Conservation (phyloP, 2,888 invertebrate genomes). For the Eupithecia inturbata region DNA sequence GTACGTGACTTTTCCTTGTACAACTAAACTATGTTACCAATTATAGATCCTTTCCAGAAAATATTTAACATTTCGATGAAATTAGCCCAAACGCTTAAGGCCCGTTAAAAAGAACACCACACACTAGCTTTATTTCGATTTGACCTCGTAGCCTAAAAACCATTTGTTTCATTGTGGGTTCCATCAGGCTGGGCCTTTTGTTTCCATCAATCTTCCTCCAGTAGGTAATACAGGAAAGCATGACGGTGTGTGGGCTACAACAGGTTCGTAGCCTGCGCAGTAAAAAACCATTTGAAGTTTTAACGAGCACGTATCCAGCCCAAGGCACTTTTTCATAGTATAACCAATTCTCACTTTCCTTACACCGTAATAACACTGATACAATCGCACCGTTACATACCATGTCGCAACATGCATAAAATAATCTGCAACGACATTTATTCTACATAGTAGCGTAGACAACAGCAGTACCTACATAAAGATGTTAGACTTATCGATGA, state of each 20-base stretch:
- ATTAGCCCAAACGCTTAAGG: not conserved
- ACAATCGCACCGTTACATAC: conserved; percentile 60
- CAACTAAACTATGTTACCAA: not conserved
- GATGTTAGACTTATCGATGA: conserved; percentile 5
- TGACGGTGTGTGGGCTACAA: conserved; percentile 66
- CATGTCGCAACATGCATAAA: conserved; percentile 62
- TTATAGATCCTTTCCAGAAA: not conserved
- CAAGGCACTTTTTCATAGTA: conserved; percentile 56
- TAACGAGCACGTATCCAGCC: conserved; percentile 57
- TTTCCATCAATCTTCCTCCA: conserved; percentile 44
- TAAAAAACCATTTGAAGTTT: conserved; percentile 65
- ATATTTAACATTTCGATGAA: not conserved
- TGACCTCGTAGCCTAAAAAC: conserved; percentile 35
- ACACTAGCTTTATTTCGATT: conserved; percentile 19
- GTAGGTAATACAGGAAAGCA: conserved; percentile 37
- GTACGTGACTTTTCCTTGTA: not conserved
- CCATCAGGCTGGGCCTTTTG: conserved; percentile 38
- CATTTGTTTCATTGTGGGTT: conserved; percentile 36
- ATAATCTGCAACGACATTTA: conserved; percentile 70
- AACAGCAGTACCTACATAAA: conserved; percentile 42
- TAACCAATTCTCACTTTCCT: conserved; percentile 70
- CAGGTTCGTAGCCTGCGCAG: conserved; percentile 65
- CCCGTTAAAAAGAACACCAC: not conserved
- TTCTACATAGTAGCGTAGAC: conserved; percentile 62
- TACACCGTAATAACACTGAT: conserved; percentile 69